Evolutionary conservation across 2,113 vertebrate species (phyloP).

Genomic region (Sinocyclocheilus anophthalmus): DNA sequence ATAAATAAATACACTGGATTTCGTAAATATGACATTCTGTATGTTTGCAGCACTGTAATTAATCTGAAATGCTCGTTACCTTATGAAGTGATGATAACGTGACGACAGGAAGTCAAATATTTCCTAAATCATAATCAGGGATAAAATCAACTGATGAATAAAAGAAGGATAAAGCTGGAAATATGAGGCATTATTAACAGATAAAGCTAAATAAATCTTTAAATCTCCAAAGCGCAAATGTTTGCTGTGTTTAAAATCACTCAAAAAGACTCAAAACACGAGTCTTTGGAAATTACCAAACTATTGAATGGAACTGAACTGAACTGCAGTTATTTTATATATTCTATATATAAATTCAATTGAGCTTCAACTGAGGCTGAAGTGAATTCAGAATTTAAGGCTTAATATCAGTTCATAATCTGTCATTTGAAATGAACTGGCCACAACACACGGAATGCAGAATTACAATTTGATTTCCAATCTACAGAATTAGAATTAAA

Average conservation of each 20-base stretch:
- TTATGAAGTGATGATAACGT: background rate
- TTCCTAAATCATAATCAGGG: background rate
- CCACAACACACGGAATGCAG: too few species aligned
- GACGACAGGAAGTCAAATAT: background rate
- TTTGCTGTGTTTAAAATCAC: too few species aligned
- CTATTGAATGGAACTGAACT: too few species aligned
- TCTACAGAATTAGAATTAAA: too few species aligned
- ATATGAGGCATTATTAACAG: background rate
- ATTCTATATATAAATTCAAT: background rate
- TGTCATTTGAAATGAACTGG: too few species aligned
- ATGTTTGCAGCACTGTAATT: background rate
- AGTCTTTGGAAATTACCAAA: too few species aligned
- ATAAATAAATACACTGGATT: slow-evolving; percentile 21
- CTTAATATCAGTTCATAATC: background rate
- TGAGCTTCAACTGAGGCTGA: background rate
- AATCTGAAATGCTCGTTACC: background rate
- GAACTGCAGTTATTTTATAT: background rate
- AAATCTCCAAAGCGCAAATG: too few species aligned
- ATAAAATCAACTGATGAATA: background rate
- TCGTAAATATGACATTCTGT: background rate
- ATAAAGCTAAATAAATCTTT: background rate
- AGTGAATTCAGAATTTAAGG: background rate
- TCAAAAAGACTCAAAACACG: too few species aligned
- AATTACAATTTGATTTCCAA: too few species aligned
- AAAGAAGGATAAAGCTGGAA: background rate